Evolutionary conservation across 2,797 vertebrate species (phyloP), one percentile per base, ranked within the genome.

Genomic region (Lagocephalus sceleratus): DNA sequence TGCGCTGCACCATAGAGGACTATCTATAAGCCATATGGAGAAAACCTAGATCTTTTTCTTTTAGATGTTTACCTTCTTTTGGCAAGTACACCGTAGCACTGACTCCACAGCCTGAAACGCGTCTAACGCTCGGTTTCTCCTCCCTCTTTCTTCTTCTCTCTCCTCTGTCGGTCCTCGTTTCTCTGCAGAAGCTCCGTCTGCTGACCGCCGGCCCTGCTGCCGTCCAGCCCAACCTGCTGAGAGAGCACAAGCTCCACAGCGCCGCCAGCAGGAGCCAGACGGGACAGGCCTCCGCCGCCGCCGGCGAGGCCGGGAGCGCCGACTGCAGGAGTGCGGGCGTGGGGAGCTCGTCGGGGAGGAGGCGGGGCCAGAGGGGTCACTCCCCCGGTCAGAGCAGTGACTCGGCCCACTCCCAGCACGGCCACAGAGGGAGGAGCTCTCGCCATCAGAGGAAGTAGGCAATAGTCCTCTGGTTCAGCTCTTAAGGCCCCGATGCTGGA

Each of bases 1-100:
- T 98, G 96, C 90, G 92, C 94, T 95, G 95, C 95, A 94, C 94
- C 94, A 95, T 96, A 93, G 93, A 97, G 94, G 94, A 94, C 92
- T 92, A 91, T 93, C 88, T 90, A 87, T 91, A 91, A 92, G 87
- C 89, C 88, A 90, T 90, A 88, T 88, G 84, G 84, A 91, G 79
- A 91, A 85, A 89, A 87, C 80, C 81, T 89, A 89, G 89, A 90
- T 74, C 78, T 88, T 88, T 87, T 88, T 88, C 83, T 91, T 91
- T 90, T 90, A 90, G 86, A 91, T 90, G 89, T 91, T 88, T 84
- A 89, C 81, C 81, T 86, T 84, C 83, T 85, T 89, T 89, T 89
- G 90, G 79, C 85, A 90, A 89, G 84, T 87, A 85, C 88, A 89
- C 83, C 86, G 77, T 87, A 77, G 84, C 87, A 65, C 85, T 78